Evolutionary conservation across 2,113 vertebrate genomes (phyloP).

Genomic region (Nothocercus julius): DNA sequence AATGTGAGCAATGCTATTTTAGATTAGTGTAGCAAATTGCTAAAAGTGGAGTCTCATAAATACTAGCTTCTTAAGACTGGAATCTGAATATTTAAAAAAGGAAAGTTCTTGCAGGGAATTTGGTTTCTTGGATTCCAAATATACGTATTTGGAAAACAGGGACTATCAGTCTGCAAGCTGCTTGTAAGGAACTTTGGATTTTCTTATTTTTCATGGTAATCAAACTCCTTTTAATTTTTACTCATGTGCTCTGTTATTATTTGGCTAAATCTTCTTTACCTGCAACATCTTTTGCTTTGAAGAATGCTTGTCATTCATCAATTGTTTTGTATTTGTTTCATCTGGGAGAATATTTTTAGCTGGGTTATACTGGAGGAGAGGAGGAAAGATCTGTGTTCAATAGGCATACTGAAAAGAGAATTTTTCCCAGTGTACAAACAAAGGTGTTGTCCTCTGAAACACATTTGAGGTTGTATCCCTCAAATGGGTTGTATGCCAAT

Average conservation of each 20-base stretch:
- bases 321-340: not conserved
- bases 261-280: not conserved
- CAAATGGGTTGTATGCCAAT: too few species aligned
- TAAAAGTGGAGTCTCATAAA: not conserved
- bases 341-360: not conserved
- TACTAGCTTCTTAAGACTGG: not conserved
- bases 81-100: not conserved
- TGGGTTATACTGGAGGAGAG: not conserved
- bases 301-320: not conserved
- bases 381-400: not conserved
- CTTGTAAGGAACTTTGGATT: not conserved
- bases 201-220: not conserved
- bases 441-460: not conserved
- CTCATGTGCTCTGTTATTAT: not conserved
- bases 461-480: not conserved
- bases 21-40: slow-evolving; percentile 30
- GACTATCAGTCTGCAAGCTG: not conserved
- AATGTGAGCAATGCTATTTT: slow-evolving; percentile 12
- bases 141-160: not conserved
- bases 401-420: rapidly evolving
- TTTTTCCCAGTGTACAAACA: not conserved
- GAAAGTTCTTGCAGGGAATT: not conserved
- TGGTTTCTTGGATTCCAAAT: not conserved
- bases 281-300: not conserved
- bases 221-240: not conserved